These are phyloP conservation scores for Hafferia zeledoni DNA, from an alignment of 2,797 vertebrate genomes.

Conservation along the genomic window DNA sequence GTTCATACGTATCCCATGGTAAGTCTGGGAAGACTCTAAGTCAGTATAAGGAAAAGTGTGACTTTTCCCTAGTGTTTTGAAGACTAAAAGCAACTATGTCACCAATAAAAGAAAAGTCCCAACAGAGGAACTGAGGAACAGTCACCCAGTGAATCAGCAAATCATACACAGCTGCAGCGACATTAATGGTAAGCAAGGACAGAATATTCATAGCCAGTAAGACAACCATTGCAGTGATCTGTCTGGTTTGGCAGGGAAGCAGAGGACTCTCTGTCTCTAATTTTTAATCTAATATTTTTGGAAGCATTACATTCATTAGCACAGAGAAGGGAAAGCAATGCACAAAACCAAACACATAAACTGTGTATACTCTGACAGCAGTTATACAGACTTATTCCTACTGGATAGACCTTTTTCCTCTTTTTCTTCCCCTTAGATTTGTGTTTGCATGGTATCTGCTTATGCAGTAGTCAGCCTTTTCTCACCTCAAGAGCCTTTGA, in stretches of 20 bases:
- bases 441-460: neutral
- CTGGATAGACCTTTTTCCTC: neutral
- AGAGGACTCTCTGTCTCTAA: neutral
- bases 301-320: neutral
- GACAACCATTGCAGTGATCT: neutral
- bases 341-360: neutral
- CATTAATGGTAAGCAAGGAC: neutral
- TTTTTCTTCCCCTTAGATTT: neutral
- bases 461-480: neutral
- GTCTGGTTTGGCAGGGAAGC: neutral
- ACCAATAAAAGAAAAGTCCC: neutral
- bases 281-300: neutral
- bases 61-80: neutral
- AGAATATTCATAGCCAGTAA: neutral
- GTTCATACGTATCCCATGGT: neutral
- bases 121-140: neutral
- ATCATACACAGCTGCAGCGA: neutral
- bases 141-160: conserved; percentile 8
- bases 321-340: neutral
- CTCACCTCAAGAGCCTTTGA: neutral
- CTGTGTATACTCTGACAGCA: neutral
- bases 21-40: neutral
- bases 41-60: neutral
- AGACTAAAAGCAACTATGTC: neutral
- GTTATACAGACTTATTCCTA: neutral